A percentile compares a stretch with the other conserved stretches of the same genome.
These are phyloP conservation scores for Chanos chanos DNA, from an alignment of 2,797 vertebrate genomes.

Conservation along the genomic window DNA sequence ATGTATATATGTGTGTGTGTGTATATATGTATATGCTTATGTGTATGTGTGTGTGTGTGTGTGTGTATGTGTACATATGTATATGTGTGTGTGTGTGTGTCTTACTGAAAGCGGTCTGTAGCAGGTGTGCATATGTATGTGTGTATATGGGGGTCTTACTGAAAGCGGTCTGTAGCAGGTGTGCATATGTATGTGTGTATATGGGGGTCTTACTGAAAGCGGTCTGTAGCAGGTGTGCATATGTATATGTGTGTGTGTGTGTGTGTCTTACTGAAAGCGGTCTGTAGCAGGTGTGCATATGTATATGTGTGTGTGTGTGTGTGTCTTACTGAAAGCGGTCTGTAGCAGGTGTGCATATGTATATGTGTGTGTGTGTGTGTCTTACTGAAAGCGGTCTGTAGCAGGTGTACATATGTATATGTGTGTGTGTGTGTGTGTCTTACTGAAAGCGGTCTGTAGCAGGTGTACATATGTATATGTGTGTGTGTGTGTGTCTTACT, in stretches of 20 bases:
- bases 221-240: background rate
- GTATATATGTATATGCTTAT: no score
- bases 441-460: constrained; percentile 86
- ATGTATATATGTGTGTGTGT: no score
- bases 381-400: background rate
- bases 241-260: no score
- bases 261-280: constrained; percentile 77
- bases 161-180: background rate
- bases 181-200: background rate
- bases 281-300: constrained; percentile 82
- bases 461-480: constrained; percentile 81
- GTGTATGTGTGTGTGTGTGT: no score
- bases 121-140: no score
- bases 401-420: no score
- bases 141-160: no score
- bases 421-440: constrained; percentile 15
- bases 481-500: background rate
- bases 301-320: no score
- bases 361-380: background rate
- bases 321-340: background rate
- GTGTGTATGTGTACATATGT: background rate
- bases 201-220: constrained; percentile 3
- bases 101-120: background rate
- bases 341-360: background rate
- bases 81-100: background rate